phyloP scores from a whole-genome alignment of 2,113 vertebrate genomes.

The Hepsetus odoe region DNA sequence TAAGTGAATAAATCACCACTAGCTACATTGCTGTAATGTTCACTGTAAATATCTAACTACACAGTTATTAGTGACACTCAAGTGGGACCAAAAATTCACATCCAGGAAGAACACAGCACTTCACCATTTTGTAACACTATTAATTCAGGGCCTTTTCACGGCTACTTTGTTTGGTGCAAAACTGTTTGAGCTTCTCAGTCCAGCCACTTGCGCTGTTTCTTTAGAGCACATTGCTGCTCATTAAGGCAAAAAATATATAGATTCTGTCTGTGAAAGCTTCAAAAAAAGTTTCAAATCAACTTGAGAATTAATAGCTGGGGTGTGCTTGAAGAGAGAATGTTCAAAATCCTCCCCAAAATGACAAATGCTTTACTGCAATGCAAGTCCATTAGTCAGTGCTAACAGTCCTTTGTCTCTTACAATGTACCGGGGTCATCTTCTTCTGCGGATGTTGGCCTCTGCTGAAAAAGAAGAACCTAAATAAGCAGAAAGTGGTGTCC shows the following conservation, averaged over 20 bases:
- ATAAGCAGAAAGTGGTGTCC: neutral
- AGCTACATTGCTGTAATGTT: too few relatives aligned
- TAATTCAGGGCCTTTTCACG: too few relatives aligned
- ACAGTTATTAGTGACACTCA: too few relatives aligned
- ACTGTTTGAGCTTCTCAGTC: too few relatives aligned
- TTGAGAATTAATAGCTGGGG: neutral
- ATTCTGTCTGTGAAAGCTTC: too few relatives aligned
- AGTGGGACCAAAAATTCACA: neutral
- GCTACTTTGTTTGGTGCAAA: too few relatives aligned
- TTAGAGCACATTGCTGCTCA: too few relatives aligned
- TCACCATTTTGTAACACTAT: neutral
- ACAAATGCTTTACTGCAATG: neutral
- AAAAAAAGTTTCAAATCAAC: neutral
- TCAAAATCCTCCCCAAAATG: neutral
- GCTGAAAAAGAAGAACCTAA: slow-evolving; percentile 60
- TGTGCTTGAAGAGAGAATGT: neutral
- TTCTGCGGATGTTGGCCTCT: slow-evolving; percentile 67
- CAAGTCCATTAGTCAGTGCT: neutral
- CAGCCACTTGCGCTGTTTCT: too few relatives aligned
- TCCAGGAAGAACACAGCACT: neutral
- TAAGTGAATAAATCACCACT: too few relatives aligned
- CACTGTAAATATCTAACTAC: too few relatives aligned
- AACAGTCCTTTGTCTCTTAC: neutral
- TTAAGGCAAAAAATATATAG: too few relatives aligned
- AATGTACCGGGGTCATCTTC: slow-evolving; percentile 53